Evolutionary conservation across 2,113 vertebrate genomes (phyloP).

Genomic region (Reinhardtius hippoglossoides): DNA sequence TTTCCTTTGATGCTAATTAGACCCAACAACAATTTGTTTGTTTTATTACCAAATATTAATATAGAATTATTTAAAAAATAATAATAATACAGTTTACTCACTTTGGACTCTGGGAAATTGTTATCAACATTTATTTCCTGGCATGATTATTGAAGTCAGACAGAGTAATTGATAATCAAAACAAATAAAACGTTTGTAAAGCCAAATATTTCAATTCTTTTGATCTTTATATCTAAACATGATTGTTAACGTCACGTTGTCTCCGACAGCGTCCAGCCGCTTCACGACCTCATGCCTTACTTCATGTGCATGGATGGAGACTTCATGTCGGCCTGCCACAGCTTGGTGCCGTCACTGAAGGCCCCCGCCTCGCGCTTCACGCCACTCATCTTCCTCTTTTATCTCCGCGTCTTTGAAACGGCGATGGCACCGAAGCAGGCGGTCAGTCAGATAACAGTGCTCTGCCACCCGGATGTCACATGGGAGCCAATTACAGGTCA

Average conservation of each 20-base stretch:
- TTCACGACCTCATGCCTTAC: conserved; percentile 70
- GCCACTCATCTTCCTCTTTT: conserved; percentile 64
- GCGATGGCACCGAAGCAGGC: conserved; percentile 59
- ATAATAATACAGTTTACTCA: too few relatives aligned
- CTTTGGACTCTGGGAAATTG: too few relatives aligned
- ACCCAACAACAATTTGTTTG: too few relatives aligned
- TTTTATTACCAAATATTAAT: too few relatives aligned
- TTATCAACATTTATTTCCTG: too few relatives aligned
- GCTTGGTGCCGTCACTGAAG: conserved; percentile 34
- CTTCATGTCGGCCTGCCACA: conserved; percentile 24
- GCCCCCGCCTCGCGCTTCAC: conserved; percentile 58
- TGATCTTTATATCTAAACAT: too few relatives aligned
- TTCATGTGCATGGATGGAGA: conserved; percentile 73
- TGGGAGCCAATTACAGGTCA: conserved; percentile 76
- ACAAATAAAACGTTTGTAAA: too few relatives aligned
- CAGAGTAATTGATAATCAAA: too few relatives aligned
- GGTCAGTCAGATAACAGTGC: background rate
- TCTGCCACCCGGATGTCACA: conserved; percentile 8
- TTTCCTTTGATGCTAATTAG: too few relatives aligned
- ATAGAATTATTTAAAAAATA: too few relatives aligned
- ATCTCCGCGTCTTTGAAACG: conserved; percentile 72
- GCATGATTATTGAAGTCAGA: too few relatives aligned
- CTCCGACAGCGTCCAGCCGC: conserved; percentile 41
- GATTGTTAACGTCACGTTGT: background rate
- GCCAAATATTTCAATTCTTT: background rate